Conservation (phyloP, 2,888 invertebrate species). For the Koerneria pararmatus region DNA sequence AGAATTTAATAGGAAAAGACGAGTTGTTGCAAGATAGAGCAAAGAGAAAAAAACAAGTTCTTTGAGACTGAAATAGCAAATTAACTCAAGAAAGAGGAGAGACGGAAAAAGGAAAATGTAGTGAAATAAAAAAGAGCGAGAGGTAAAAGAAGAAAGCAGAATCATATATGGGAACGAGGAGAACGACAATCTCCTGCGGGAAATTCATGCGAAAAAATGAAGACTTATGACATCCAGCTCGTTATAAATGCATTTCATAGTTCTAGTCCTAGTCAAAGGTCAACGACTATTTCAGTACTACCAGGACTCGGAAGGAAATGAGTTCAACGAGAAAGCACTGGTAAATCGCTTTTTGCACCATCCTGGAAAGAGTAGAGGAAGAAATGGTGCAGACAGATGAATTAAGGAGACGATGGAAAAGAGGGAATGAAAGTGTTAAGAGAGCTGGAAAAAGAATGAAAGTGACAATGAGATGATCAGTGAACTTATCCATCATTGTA, state of each 20-base stretch:
- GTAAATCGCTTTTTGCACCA: no score
- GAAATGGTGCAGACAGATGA: neutral
- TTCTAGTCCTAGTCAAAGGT: no score
- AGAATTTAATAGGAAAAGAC: neutral
- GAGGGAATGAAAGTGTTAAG: neutral
- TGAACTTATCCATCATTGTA: no score
- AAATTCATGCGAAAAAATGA: neutral
- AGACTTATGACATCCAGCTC: no score
- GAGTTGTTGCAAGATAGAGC: neutral
- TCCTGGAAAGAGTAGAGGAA: neutral
- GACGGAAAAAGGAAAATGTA: neutral
- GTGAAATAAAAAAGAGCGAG: neutral
- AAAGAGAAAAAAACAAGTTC: neutral
- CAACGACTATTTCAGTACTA: no score
- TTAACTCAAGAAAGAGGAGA: neutral
- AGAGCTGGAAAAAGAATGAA: slow-evolving; percentile 1
- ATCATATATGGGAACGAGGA: neutral
- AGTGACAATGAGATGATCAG: neutral
- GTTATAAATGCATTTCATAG: no score
- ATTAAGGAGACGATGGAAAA: neutral
- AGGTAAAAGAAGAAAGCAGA: neutral
- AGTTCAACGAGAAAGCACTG: no score
- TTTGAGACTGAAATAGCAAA: neutral
- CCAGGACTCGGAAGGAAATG: no score
- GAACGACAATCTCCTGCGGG: neutral